Percentiles rank a stretch among this genome's conserved stretches.
These are phyloP conservation scores for Ceriagrion tenellum DNA, from an alignment of 2,888 invertebrate species.

Conservation along the genomic window DNA sequence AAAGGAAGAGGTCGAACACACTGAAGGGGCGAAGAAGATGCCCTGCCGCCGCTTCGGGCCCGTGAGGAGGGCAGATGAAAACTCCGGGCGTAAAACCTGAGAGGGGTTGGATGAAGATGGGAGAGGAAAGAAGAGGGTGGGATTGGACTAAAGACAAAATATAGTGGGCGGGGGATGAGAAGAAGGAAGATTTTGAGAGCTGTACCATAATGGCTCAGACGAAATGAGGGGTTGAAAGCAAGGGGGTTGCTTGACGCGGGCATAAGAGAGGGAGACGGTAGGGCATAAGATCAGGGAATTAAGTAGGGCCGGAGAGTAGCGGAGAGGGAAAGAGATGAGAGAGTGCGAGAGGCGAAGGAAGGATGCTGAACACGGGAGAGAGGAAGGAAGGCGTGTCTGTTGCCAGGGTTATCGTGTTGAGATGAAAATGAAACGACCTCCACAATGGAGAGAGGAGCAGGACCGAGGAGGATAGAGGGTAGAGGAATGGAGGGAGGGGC, in stretches of 20 bases:
- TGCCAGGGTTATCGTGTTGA: constrained; percentile 17
- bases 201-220: neutral
- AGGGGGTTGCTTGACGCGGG: neutral
- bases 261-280: neutral
- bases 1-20: neutral
- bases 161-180: too few relatives aligned
- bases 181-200: neutral
- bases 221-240: constrained; percentile 17
- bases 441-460: neutral
- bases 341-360: neutral
- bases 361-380: neutral
- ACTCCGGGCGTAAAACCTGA: neutral
- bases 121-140: neutral
- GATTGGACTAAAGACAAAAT: too few relatives aligned
- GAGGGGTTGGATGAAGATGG: neutral
- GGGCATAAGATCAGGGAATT: constrained; percentile 19
- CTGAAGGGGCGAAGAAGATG: neutral
- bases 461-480: neutral
- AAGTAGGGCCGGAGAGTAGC: neutral
- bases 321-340: neutral
- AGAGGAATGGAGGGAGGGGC: neutral
- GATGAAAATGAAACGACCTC: constrained; percentile 49
- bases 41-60: neutral
- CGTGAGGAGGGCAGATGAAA: neutral
- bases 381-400: neutral